Evolutionary conservation across 1,140 invertebrate species (phyloP).

Genomic region (Aporrectodea caliginosa): DNA sequence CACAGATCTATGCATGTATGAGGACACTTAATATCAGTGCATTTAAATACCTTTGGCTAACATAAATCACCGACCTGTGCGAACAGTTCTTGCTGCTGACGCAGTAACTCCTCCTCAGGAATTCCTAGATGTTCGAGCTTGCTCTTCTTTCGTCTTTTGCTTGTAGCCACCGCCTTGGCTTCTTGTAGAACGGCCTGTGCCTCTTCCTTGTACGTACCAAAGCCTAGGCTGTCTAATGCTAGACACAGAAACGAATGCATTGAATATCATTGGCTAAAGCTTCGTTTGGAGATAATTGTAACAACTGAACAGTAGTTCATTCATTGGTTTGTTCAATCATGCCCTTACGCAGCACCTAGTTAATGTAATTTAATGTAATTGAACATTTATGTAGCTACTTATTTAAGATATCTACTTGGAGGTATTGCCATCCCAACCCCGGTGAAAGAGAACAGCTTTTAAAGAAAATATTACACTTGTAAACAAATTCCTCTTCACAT

Average conservation of each 20-base stretch:
- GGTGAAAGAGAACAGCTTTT: no score
- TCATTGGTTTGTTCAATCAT: no score
- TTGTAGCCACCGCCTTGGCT: slow-evolving; percentile 92
- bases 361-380: no score
- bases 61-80: slow-evolving; percentile 65
- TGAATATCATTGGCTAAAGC: no score
- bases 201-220: slow-evolving; percentile 86
- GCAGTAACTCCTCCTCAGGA: slow-evolving; percentile 91
- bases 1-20: neutral
- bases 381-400: no score
- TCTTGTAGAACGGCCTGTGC: slow-evolving; percentile 89
- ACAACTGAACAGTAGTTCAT: no score
- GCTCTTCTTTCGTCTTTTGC: slow-evolving; percentile 86
- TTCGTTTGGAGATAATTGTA: no score
- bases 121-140: slow-evolving; percentile 93
- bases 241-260: slow-evolving; percentile 45
- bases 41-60: neutral
- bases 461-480: no score
- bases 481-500: no score
- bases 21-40: neutral
- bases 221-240: slow-evolving; percentile 89
- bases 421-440: no score
- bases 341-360: no score
- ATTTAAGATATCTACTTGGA: no score
- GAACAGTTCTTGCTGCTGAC: slow-evolving; percentile 97